phyloP scores from a whole-genome alignment of 2,797 vertebrate genomes.

The Aplochiton taeniatus region DNA sequence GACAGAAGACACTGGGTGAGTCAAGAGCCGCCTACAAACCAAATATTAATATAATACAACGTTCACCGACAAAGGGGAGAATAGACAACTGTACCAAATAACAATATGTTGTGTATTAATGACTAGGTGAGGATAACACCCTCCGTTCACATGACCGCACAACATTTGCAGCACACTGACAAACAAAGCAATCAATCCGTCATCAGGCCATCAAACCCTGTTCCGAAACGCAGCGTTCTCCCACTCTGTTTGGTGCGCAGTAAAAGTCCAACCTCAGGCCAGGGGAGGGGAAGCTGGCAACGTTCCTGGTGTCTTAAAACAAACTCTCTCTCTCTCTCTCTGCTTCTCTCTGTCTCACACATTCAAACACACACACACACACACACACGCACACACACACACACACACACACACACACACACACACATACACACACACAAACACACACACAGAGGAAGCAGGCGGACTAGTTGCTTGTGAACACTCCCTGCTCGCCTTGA shows the following conservation, averaged over 20 bases:
- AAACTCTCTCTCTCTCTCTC: not conserved
- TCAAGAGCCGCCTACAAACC: no score
- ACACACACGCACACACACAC: constrained; percentile 44
- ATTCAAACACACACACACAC: not conserved
- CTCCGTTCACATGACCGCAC: constrained; percentile 14
- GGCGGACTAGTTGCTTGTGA: no score
- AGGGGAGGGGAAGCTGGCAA: constrained; percentile 60
- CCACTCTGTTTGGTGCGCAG: constrained; percentile 39
- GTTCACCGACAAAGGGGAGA: no score
- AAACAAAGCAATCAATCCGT: constrained; percentile 67
- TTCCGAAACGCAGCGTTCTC: constrained; percentile 43
- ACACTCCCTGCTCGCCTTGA: no score
- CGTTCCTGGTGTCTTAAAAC: constrained; percentile 12
- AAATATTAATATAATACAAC: no score
- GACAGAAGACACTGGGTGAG: no score
- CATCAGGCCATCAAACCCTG: constrained; percentile 48
- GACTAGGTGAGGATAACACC: constrained; percentile 27
- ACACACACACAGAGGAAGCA: not conserved
- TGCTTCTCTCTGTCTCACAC: not conserved
- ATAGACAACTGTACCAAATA: no score
- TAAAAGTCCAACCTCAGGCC: constrained; percentile 60
- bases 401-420: constrained; percentile 31
- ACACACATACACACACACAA: not conserved
- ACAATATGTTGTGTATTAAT: no score
- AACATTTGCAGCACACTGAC: constrained; percentile 44